Evolutionary conservation across 30 jellyfish, hydroid and myxozoan species (phyloP).

Genomic region (Nemopilema nomurai): DNA sequence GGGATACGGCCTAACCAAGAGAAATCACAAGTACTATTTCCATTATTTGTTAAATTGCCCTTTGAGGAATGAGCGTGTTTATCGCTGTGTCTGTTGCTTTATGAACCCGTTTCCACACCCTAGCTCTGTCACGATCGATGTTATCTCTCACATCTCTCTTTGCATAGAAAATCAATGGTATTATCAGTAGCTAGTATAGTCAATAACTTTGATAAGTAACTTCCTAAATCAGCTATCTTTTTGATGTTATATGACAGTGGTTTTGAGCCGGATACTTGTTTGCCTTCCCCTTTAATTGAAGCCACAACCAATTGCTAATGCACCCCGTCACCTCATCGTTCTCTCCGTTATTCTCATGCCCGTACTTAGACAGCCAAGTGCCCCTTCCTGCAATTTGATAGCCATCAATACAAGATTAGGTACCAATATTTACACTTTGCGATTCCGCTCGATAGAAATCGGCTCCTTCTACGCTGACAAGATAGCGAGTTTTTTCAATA

Average conservation of each 20-base stretch:
- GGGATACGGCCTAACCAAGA: too few species aligned
- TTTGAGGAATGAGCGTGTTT: not conserved
- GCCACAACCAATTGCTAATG: not conserved
- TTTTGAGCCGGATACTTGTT: not conserved
- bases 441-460: conserved; percentile 25
- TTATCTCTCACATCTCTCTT: not conserved
- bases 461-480: not conserved
- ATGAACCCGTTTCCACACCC: not conserved
- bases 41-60: not conserved
- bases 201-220: not conserved
- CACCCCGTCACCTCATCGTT: not conserved
- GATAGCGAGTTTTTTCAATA: conserved; percentile 2
- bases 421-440: conserved; percentile 32
- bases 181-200: not conserved
- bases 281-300: not conserved
- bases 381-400: conserved; percentile 40
- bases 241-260: not conserved
- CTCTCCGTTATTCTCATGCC: not conserved
- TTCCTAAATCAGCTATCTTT: not conserved
- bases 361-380: not conserved
- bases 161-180: too few species aligned
- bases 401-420: conserved; percentile 4
- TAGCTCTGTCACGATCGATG: not conserved
- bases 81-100: not conserved
- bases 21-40: too few species aligned